These are phyloP conservation scores for Apamea sordens DNA, from an alignment of 2,888 invertebrate species.

Conservation along the genomic window DNA sequence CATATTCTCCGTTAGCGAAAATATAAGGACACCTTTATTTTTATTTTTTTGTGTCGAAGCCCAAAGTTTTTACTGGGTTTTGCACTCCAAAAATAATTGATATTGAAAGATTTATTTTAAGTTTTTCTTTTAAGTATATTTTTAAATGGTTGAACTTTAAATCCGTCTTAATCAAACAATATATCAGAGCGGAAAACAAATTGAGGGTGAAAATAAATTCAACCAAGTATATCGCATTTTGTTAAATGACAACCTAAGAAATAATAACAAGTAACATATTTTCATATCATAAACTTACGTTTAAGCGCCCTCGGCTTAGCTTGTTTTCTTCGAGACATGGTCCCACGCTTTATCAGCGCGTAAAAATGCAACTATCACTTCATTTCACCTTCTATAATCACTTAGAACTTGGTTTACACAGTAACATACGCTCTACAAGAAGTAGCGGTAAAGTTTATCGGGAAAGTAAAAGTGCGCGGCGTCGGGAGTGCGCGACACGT, in stretches of 20 bases:
- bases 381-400: slow-evolving; percentile 57
- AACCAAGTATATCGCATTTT: background rate
- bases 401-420: slow-evolving; percentile 56
- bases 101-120: background rate
- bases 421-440: slow-evolving; percentile 21
- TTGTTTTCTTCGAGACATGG: slow-evolving; percentile 92
- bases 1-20: background rate
- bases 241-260: background rate
- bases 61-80: background rate
- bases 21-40: background rate
- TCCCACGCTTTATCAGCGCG: slow-evolving; percentile 71
- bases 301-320: slow-evolving; percentile 93
- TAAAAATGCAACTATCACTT: slow-evolving; percentile 44
- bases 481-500: slow-evolving; percentile 69
- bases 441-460: slow-evolving; percentile 80
- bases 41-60: background rate
- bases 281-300: slow-evolving; percentile 89
- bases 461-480: slow-evolving; percentile 68
- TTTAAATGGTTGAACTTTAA: background rate
- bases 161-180: background rate
- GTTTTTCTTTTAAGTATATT: background rate
- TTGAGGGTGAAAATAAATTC: background rate
- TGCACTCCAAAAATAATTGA: background rate
- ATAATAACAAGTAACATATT: background rate
- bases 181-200: no score